These are phyloP conservation scores for Glaucopsyche alexis DNA, from an alignment of 2,888 invertebrate genomes.

Conservation along the genomic window DNA sequence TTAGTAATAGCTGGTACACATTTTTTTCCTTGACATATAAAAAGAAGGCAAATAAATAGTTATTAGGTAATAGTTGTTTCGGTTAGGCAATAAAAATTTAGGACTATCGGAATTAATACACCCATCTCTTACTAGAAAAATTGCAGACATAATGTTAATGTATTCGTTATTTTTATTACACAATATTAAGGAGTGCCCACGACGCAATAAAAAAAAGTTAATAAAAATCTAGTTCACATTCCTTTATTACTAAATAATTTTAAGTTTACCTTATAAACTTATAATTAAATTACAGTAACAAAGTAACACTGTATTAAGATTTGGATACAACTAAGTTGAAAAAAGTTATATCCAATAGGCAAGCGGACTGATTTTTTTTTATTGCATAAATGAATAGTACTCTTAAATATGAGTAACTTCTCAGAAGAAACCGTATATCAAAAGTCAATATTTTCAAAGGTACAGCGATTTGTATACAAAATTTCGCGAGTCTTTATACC, in stretches of 20 bases:
- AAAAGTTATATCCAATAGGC: too few species aligned
- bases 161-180: not conserved
- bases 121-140: not conserved
- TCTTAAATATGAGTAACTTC: too few species aligned
- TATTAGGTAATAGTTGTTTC: too few species aligned
- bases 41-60: too few species aligned
- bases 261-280: not conserved
- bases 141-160: not conserved
- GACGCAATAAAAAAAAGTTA: not conserved
- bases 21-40: too few species aligned
- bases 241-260: not conserved
- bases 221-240: slow-evolving; percentile 11
- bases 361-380: too few species aligned
- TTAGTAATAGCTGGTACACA: too few species aligned
- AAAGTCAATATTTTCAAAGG: too few species aligned
- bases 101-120: not conserved
- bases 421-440: too few species aligned
- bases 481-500: too few species aligned
- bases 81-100: not conserved
- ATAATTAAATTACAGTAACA: not conserved
- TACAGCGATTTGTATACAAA: too few species aligned
- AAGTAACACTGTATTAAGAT: not conserved
- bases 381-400: too few species aligned
- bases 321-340: not conserved
- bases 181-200: not conserved